These are phyloP conservation scores for Australoheros facetus DNA, from an alignment of 2,797 vertebrate species.

Conservation along the genomic window DNA sequence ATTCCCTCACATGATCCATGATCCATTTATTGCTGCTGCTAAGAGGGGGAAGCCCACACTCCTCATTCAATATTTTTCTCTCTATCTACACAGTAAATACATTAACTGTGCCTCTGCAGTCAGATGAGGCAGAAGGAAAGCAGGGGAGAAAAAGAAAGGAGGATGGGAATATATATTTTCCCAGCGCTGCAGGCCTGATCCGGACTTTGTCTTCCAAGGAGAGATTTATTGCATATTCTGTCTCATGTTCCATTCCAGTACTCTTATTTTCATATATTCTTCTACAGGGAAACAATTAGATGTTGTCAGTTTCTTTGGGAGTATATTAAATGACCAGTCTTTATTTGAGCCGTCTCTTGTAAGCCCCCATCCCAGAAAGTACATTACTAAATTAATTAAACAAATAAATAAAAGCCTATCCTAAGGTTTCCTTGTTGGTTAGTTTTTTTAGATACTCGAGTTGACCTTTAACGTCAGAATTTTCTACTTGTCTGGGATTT, in stretches of 20 bases:
- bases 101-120: not conserved
- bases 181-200: conserved; percentile 33
- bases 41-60: not conserved
- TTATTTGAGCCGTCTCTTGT: not conserved
- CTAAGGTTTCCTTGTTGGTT: no score
- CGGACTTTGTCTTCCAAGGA: conserved; percentile 24
- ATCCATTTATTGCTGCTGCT: not conserved
- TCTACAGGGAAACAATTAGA: conserved; percentile 25
- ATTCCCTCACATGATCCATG: conserved; percentile 1
- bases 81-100: not conserved
- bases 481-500: no score
- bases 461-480: no score
- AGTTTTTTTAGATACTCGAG: no score
- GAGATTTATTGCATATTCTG: conserved; percentile 23
- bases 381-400: no score
- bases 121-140: conserved; percentile 11
- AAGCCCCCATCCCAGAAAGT: not conserved
- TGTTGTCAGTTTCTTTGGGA: conserved; percentile 14
- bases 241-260: not conserved
- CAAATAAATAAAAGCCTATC: no score
- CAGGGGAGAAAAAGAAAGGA: not conserved
- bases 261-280: not conserved
- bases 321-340: not conserved
- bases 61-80: not conserved
- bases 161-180: conserved; percentile 22